phyloP scores from a whole-genome alignment of 1,140 invertebrate species.

The Pseudomyrmex flavicornis region DNA sequence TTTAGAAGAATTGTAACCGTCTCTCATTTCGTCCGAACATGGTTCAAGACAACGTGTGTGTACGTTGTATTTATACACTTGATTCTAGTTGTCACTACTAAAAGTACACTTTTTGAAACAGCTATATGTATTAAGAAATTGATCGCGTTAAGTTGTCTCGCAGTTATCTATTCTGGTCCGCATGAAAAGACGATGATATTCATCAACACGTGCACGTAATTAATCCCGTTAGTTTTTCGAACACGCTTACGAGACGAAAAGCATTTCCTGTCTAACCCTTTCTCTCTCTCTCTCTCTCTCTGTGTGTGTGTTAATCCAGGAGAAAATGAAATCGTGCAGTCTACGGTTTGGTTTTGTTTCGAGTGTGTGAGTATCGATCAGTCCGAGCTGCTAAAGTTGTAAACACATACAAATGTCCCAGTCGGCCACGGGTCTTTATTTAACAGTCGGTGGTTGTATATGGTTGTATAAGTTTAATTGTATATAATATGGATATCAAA shows the following conservation, averaged over 20 bases:
- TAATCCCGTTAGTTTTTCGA: constrained; percentile 14
- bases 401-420: constrained; percentile 70
- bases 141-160: constrained; percentile 16
- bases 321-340: constrained; percentile 31
- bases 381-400: constrained; percentile 58
- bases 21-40: background rate
- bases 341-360: constrained; percentile 3
- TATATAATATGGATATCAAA: constrained; percentile 71
- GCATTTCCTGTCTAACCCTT: constrained; percentile 4
- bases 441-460: constrained; percentile 58
- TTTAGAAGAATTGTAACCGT: background rate
- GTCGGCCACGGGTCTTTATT: constrained; percentile 25
- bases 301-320: background rate
- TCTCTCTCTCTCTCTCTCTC: too few relatives aligned
- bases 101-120: constrained; percentile 36
- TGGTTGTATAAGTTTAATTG: constrained; percentile 58
- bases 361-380: constrained; percentile 38
- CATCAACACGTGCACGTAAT: constrained; percentile 18
- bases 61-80: background rate
- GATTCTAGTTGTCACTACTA: constrained; percentile 38
- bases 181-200: constrained; percentile 43
- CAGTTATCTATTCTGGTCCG: constrained; percentile 57
- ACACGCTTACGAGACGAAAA: constrained; percentile 5
- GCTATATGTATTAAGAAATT: constrained; percentile 11
- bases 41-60: background rate